Evolutionary conservation across 2,888 invertebrate species (phyloP), one percentile per base, ranked within the genome.

Genomic region (Lepidonotus clava): DNA sequence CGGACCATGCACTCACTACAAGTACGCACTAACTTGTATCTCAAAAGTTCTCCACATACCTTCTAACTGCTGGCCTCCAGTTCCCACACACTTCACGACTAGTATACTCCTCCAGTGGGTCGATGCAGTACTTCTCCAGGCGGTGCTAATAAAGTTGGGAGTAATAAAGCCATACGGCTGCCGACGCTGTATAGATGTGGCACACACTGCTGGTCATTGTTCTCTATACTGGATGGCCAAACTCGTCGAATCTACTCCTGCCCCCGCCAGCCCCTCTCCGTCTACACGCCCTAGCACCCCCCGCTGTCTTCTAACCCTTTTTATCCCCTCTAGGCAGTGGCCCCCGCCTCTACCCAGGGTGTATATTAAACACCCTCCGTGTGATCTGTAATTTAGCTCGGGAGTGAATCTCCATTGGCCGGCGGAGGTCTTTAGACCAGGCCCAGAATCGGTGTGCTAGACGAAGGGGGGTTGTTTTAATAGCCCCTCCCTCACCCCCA

Each of bases 381-480:
- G 21, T 56, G 14, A 11, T n/a, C 36, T 71, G 71, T 18, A 71
- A 71, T 71, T 71, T 36, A 71, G 38, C 36, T 71, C 36, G 0
- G 14, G 71, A 34, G 36, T 38, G 34, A 38, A 21, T 38, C 71
- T 36, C 24, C 71, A 71, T 71, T 71, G 71, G 71, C 14, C 38
- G n/a, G 1, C n/a, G 0, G n/a, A 36, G 71, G 61, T 24, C 2
- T 24, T 61, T n/a, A 71, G 38, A 38, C 71, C 36, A 6, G 38
- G 24, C 8, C 66, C 71, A 71, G 38, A 71, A 71, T 8, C 14
- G 56, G 56, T 71, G 28, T 34, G 71, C 18, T 14, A 38, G 71
- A 38, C 36, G 38, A 38, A 38, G 34, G 71, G 71, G 34, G 36
- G 71, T 34, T 71, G 36, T 21, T 71, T 71, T 71, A 71, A 71